Base-by-base conservation (phyloP, 1,140 invertebrate genomes). In the Lordiphosa stackelbergi region DNA sequence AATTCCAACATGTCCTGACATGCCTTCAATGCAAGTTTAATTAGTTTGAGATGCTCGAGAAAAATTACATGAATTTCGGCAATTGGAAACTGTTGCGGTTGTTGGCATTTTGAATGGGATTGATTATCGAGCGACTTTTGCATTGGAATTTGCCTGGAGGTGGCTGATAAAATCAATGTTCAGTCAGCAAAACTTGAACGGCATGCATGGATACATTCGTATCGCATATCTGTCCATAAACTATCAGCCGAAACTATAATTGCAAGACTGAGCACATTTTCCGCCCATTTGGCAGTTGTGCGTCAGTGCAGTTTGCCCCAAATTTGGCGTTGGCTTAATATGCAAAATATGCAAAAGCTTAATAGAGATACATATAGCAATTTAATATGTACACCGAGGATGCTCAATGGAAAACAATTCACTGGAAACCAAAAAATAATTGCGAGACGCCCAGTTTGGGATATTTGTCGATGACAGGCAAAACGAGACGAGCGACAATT, bases 401-500 rank as follows among this genome's bases (percentile, higher is more conserved):
- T 49, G 31, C 47, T 36, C 16, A 10, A 49, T 37, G 35, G 11
- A 69, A 53, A 68, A 46, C 22, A 45, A 40, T 31, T 31, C 28
- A 31, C 28, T 31, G 28, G 38, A 24, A 28, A 24, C 9, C 12
- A 22, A 10, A 52, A 40, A 59, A 55, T 68, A 60, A 55, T 38
- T 66, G 56, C 60, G 54, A 66, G 49, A 66, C 62, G 52, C 62
- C 62, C 60, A 65, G 41, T 65, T 66, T 66, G 63, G 63, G 24
- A 56, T 65, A 56, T 28, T 10, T 46, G 70, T 68, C 43, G 75
- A 83, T 83, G 75, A 81, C 70, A 79, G 62, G 31, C 73, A 81
- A 62, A 81, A 71, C 66, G 72, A 81, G 75, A 53, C 66, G 38
- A 61, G 68, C 75, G 75, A 65, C 75, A 81, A 81, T 81, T 81